A percentile compares a stretch with the other conserved stretches of the same genome.
Conservation (phyloP, 2,888 invertebrate species). For the Pomacea canaliculata region DNA sequence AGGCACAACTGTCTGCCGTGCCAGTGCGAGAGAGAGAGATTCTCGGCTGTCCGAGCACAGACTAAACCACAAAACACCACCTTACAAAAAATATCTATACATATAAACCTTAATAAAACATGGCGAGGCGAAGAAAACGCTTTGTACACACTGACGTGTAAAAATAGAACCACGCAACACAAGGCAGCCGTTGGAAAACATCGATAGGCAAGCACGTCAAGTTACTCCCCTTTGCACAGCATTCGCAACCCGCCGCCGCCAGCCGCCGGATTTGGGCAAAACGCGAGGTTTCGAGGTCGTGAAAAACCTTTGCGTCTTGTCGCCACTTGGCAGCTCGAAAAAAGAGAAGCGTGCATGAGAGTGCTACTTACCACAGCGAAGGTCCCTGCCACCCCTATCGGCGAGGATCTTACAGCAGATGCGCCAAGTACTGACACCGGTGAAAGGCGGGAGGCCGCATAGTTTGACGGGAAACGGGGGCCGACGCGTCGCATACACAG, state of each 20-base stretch:
- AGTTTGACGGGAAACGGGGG: conserved; percentile 1
- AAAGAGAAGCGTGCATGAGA: not conserved
- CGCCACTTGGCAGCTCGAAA: not conserved
- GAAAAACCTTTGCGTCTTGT: not conserved
- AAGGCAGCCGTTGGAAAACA: conserved; percentile 3
- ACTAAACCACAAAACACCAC: not conserved
- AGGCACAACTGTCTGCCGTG: conserved; percentile 14
- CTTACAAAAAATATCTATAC: too few species aligned
- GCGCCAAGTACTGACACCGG: conserved; percentile 10
- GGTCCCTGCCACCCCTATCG: conserved; percentile 15
- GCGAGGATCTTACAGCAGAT: conserved; percentile 15
- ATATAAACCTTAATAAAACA: too few species aligned
- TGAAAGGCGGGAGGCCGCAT: conserved; percentile 19
- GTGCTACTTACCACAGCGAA: conserved; percentile 26
- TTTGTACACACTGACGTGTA: conserved; percentile 6
- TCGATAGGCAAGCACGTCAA: conserved; percentile 7
- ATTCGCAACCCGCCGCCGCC: conserved; percentile 1
- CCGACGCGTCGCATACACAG: conserved; percentile 7
- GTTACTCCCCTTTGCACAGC: conserved; percentile 27
- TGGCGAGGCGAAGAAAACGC: too few species aligned
- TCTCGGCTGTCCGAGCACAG: not conserved
- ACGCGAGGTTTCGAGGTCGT: not conserved
- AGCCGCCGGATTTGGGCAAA: not conserved
- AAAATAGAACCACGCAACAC: conserved; percentile 29
- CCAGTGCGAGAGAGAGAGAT: not conserved